Evolutionary conservation across 2,888 invertebrate genomes (phyloP).

Genomic region (Chymomyza caudatula): DNA sequence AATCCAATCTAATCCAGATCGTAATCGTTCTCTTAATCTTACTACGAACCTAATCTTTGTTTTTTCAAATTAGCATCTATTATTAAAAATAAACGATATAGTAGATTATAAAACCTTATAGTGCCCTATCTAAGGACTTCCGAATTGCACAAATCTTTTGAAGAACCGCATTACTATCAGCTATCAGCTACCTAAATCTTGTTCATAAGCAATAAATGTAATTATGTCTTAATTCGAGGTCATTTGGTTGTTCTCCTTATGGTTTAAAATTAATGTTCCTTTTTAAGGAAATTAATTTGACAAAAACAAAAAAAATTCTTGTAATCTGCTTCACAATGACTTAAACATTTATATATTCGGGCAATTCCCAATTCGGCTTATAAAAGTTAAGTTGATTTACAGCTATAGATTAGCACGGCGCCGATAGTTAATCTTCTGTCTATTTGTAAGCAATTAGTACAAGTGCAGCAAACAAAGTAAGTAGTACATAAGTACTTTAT

Average conservation of each 20-base stretch:
- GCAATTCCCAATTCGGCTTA: not conserved
- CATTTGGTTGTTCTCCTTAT: not conserved
- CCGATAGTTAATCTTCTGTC: not conserved
- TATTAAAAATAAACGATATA: not conserved
- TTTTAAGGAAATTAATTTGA: not conserved
- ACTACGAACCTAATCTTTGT: not conserved
- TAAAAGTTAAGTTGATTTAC: not conserved
- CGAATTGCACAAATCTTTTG: too few species aligned
- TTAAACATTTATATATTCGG: not conserved
- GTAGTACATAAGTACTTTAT: not conserved
- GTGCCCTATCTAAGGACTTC: too few species aligned
- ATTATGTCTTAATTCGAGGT: not conserved
- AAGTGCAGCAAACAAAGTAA: not conserved
- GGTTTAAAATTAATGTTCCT: not conserved
- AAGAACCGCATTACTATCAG: too few species aligned
- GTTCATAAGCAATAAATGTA: not conserved
- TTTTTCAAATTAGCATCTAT: not conserved
- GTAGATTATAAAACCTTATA: too few species aligned
- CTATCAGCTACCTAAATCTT: too few species aligned
- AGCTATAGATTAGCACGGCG: not conserved
- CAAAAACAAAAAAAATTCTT: not conserved
- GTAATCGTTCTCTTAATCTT: not conserved
- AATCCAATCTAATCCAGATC: not conserved
- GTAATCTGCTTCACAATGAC: not conserved
- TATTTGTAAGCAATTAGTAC: not conserved